These are phyloP conservation scores for Acanthurus leucopareius DNA, from an alignment of 2,797 vertebrate species.

Conservation along the genomic window DNA sequence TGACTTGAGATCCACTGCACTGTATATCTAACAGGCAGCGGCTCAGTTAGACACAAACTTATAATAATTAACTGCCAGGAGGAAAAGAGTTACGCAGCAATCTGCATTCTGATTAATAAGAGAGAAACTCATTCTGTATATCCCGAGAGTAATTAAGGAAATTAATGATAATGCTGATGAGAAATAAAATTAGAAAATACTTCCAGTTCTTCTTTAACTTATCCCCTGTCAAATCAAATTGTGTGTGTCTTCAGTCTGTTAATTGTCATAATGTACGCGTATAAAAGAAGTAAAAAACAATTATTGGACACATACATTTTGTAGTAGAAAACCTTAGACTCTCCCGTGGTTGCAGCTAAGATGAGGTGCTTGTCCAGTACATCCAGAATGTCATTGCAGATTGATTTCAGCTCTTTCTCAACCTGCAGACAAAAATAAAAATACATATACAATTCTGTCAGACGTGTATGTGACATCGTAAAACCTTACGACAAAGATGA, in stretches of 20 bases:
- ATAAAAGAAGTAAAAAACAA: neutral
- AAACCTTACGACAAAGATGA: too few relatives aligned
- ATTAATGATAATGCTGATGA: neutral
- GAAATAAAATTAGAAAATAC: neutral
- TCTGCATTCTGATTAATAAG: neutral
- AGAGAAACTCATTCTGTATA: neutral
- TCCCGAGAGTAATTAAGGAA: neutral
- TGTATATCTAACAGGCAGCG: neutral
- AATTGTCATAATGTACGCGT: neutral
- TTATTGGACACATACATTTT: slow-evolving; percentile 91
- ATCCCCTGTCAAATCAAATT: neutral
- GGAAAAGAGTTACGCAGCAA: too few relatives aligned
- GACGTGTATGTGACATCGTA: too few relatives aligned
- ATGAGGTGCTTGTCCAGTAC: slow-evolving; percentile 99
- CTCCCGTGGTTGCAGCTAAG: slow-evolving; percentile 93
- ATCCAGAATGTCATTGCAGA: slow-evolving; percentile 99
- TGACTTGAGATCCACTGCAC: neutral
- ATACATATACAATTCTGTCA: slow-evolving; percentile 6
- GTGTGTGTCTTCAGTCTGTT: neutral
- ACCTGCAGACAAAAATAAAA: slow-evolving; percentile 69
- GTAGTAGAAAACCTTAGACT: slow-evolving; percentile 99
- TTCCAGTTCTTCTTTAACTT: neutral
- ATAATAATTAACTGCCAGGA: neutral
- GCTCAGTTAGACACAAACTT: neutral
- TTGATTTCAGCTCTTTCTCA: slow-evolving; percentile 94